Conservation (phyloP, 2,888 invertebrate species). For the Vannuccia rotundouncinata region DNA sequence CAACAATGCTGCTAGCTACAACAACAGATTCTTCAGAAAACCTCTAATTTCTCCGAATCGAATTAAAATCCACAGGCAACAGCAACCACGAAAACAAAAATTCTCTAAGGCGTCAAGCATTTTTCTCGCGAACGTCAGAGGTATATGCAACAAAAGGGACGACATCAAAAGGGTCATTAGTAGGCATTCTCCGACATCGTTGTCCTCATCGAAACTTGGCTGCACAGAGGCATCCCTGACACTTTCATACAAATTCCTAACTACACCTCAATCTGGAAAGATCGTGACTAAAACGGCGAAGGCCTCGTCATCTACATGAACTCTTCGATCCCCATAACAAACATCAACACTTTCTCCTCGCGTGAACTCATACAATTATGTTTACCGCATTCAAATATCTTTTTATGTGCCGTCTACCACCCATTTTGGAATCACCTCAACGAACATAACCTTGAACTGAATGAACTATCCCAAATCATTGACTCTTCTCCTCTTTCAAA, state of each 20-base stretch:
- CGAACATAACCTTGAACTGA: neutral
- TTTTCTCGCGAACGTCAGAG: neutral
- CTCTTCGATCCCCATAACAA: neutral
- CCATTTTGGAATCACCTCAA: neutral
- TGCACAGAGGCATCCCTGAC: neutral
- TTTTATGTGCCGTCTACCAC: slow-evolving; percentile 5
- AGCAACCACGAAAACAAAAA: no score
- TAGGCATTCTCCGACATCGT: neutral
- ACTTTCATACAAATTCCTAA: neutral
- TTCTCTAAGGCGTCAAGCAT: no score
- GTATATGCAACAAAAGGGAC: neutral
- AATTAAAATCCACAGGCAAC: no score
- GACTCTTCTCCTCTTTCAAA: neutral
- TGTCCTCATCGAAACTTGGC: slow-evolving; percentile 7
- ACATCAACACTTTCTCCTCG: neutral
- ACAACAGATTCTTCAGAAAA: no score
- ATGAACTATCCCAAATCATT: neutral
- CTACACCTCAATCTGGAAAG: neutral
- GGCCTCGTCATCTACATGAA: neutral
- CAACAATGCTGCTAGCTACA: no score
- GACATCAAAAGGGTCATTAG: neutral
- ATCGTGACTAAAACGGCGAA: neutral
- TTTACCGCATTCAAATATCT: neutral
- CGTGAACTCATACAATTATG: neutral
- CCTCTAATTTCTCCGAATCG: no score